Conservation (phyloP, 2,113 vertebrate genomes). For the Oryzias woworae region DNA sequence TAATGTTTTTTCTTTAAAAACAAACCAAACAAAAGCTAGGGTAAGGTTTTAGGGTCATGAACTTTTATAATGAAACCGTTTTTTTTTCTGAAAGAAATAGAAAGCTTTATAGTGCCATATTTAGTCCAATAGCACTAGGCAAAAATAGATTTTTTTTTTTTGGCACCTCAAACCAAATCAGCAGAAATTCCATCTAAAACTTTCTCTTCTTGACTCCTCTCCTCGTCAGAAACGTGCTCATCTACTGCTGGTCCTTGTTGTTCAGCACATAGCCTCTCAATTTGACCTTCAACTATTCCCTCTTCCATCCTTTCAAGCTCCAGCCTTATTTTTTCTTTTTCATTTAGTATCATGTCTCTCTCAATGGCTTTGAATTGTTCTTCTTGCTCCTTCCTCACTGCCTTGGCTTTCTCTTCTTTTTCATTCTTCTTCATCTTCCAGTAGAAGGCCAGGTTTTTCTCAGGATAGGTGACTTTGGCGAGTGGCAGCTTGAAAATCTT, state of each 20-base stretch:
- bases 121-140: too few species aligned
- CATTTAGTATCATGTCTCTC: slow-evolving; percentile 18
- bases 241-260: background rate
- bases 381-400: slow-evolving; percentile 34
- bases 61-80: too few species aligned
- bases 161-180: slow-evolving; percentile 10
- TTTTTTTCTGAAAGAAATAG: too few species aligned
- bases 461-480: slow-evolving; percentile 89
- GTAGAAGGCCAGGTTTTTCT: slow-evolving; percentile 87
- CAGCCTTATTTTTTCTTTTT: slow-evolving; percentile 49
- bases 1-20: background rate
- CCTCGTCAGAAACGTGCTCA: background rate
- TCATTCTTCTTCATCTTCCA: slow-evolving; percentile 76
- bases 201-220: background rate
- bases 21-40: too few species aligned
- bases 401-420: slow-evolving; percentile 47
- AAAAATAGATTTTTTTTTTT: too few species aligned
- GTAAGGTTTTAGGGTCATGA: too few species aligned
- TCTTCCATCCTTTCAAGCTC: slow-evolving; percentile 35
- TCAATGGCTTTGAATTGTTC: slow-evolving; percentile 16
- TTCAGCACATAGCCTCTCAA: background rate
- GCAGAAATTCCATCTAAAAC: rapidly evolving
- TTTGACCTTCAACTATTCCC: background rate
- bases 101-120: too few species aligned
- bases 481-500: slow-evolving; percentile 87